phyloP scores from a whole-genome alignment of 2,113 vertebrate genomes.

The Ciconia stormi region DNA sequence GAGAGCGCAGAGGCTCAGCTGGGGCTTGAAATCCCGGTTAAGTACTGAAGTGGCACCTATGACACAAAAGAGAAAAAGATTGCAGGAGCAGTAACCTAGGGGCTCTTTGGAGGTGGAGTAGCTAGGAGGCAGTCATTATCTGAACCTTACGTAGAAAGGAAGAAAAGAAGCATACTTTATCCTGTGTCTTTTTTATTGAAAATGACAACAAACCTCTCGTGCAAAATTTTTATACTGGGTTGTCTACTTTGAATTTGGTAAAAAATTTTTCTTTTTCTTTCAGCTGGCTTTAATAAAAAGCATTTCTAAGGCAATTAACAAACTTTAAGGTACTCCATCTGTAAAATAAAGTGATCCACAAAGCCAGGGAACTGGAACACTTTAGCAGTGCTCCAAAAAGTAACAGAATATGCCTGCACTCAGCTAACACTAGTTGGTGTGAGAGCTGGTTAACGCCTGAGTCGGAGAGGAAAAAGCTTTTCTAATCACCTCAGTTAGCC shows the following conservation, averaged over 20 bases:
- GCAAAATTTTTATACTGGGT: neutral
- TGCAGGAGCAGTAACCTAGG: neutral
- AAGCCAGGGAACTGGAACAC: neutral
- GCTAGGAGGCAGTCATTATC: neutral
- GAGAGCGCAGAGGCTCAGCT: neutral
- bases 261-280: neutral
- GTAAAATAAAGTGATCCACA: neutral
- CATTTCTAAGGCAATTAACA: conserved; percentile 8
- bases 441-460: neutral
- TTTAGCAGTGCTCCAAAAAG: neutral
- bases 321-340: neutral
- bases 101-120: neutral
- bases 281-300: neutral
- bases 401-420: neutral
- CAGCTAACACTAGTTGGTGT: neutral
- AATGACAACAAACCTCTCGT: neutral
- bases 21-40: neutral
- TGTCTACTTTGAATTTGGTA: neutral
- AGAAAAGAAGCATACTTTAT: neutral
- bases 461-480: neutral
- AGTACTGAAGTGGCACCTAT: neutral
- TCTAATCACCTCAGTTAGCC: neutral
- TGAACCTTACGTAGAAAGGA: neutral
- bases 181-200: neutral
- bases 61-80: neutral